phyloP scores from a whole-genome alignment of 2,888 invertebrate species.

The Germaria angustata region DNA sequence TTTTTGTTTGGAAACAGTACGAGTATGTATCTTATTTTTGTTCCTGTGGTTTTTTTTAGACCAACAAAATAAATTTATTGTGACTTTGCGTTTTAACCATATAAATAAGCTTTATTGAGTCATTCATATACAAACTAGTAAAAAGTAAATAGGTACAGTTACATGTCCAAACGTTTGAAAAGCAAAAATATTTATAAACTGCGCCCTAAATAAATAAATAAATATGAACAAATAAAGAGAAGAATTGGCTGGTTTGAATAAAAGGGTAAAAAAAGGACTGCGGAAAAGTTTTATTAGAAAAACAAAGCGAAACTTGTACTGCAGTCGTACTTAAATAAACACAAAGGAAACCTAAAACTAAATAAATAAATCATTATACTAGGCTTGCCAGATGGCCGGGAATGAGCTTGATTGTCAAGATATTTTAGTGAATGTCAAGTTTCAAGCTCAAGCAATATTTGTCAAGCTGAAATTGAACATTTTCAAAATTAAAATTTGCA shows the following conservation, averaged over 20 bases:
- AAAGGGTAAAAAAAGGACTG: background rate
- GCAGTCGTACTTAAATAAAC: constrained; percentile 32
- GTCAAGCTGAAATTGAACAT: no score
- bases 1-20: constrained; percentile 1
- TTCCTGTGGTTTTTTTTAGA: background rate
- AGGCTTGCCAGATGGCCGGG: background rate
- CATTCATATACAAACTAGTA: constrained; percentile 31
- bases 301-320: background rate
- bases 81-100: background rate
- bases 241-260: background rate
- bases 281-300: background rate
- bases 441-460: no score
- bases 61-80: constrained; percentile 20
- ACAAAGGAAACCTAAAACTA: constrained; percentile 12
- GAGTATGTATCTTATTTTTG: background rate
- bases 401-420: no score
- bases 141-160: constrained; percentile 5
- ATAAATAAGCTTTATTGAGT: constrained; percentile 24
- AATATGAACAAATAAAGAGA: background rate
- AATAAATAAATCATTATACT: constrained; percentile 38
- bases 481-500: no score
- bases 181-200: constrained; percentile 31
- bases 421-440: no score
- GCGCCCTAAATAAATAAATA: constrained; percentile 40
- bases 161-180: background rate